Evolutionary conservation across 2,113 vertebrate genomes (phyloP), one percentile per base, ranked within the genome.

Genomic region (Ascaphus truei): DNA sequence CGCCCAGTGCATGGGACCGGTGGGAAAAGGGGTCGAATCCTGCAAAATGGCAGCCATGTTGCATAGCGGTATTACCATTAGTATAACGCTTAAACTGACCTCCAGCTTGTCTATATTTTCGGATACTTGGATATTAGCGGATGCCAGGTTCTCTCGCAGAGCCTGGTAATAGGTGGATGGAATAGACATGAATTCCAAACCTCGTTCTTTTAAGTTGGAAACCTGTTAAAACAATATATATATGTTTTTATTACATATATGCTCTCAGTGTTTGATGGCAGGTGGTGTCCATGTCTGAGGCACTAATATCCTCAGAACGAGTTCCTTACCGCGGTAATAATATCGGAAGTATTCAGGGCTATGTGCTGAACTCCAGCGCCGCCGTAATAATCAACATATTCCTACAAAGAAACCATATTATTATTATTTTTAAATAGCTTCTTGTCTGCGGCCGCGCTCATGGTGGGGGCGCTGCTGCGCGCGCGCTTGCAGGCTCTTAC

Each of bases 321-420:
- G 27, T 43, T 15, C 81, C 92, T 88, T 63, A 98, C 96, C 0
- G 95, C 80, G 1, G 83, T 62, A 73, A 96, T 94, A 79, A 99
- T 98, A 77, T 98, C 90, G 0, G 93, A 79, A 9, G 94, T 95
- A 81, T 94, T 97, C 83, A 99, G 89, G 0, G 96, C 96, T 0
- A 98, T 95, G 80, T 99, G 96, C 78, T 99, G 96, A 34, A 99
- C 93, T 9, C 96, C 96, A 0, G 96, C 78, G 0, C 96, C 95
- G 15, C 95, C 95, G 0, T 98, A 96, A 60, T 98, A 98, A 29
- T 99, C 96, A 1, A 98, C 77, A 0, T 97, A 98, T 80, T 98
- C 96, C 95, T 98, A 1, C 23, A 18, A 13, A n/a, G 16, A 47
- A 30, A 25, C 29, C 20, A 16, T 6, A n/a, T n/a, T n/a, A n/a